phyloP scores from a whole-genome alignment of 2,113 vertebrate genomes.

The Acinonyx jubatus region DNA sequence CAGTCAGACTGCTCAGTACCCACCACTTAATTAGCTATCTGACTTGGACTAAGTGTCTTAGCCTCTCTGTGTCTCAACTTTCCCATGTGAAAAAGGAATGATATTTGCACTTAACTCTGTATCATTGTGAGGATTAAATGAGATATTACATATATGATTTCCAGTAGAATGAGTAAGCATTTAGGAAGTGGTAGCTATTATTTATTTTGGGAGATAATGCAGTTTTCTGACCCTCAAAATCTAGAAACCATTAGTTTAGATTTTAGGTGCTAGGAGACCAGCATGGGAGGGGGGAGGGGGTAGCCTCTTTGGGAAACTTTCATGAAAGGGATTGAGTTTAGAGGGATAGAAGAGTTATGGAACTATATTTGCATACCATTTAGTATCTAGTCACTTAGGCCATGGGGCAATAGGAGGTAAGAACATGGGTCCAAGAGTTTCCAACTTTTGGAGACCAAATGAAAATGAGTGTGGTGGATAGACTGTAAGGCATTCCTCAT shows the following conservation, averaged over 20 bases:
- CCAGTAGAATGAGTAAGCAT: neutral
- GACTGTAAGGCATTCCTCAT: neutral
- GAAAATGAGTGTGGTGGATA: neutral
- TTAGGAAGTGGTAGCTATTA: neutral
- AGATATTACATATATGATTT: neutral
- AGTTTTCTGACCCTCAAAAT: neutral
- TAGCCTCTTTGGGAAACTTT: neutral
- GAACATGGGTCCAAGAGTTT: neutral
- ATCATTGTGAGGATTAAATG: neutral
- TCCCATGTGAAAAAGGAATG: neutral
- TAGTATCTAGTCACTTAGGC: neutral
- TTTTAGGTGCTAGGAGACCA: neutral
- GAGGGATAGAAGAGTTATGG: neutral
- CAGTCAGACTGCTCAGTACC: neutral
- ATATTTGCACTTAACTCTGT: neutral
- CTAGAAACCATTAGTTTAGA: constrained; percentile 25
- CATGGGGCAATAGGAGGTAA: neutral
- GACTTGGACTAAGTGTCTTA: neutral
- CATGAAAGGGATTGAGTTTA: neutral
- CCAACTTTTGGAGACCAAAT: neutral
- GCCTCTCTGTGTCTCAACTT: neutral
- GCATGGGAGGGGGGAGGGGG: neutral
- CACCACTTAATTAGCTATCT: neutral
- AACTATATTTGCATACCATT: neutral
- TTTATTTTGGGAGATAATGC: neutral